Conservation (phyloP, 2,113 vertebrate genomes). For the Cephalopholis sonnerati region DNA sequence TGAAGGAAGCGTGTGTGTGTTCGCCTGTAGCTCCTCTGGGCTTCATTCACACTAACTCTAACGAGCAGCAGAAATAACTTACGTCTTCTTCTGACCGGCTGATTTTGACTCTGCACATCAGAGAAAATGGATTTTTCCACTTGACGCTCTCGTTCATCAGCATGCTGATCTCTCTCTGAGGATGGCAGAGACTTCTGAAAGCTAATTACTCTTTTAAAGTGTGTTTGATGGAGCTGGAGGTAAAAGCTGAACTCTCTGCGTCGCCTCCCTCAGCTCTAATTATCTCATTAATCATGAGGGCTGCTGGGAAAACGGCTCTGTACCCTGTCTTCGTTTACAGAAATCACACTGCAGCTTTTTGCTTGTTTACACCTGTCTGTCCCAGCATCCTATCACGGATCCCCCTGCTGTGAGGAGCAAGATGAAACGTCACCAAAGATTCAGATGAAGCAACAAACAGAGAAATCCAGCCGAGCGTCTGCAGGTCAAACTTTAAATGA, state of each 20-base stretch:
- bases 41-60: neutral
- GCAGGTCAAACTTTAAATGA: no score
- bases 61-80: neutral
- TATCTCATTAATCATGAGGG: conserved; percentile 43
- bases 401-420: no score
- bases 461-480: no score
- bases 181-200: neutral
- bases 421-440: no score
- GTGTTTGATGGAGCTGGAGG: conserved; percentile 19
- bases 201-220: conserved; percentile 30
- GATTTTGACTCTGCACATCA: neutral
- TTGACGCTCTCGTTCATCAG: conserved; percentile 18
- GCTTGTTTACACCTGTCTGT: no score
- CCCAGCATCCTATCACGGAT: no score
- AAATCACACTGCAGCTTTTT: no score
- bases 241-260: conserved; percentile 19
- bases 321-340: neutral
- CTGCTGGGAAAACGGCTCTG: neutral
- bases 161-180: neutral
- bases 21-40: neutral
- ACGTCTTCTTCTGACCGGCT: neutral
- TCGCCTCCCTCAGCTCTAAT: conserved; percentile 23
- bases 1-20: no score
- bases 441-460: no score
- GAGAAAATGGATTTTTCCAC: conserved; percentile 4